Evolutionary conservation across 2,797 vertebrate species (phyloP).

Genomic region (Acridotheres tristis): DNA sequence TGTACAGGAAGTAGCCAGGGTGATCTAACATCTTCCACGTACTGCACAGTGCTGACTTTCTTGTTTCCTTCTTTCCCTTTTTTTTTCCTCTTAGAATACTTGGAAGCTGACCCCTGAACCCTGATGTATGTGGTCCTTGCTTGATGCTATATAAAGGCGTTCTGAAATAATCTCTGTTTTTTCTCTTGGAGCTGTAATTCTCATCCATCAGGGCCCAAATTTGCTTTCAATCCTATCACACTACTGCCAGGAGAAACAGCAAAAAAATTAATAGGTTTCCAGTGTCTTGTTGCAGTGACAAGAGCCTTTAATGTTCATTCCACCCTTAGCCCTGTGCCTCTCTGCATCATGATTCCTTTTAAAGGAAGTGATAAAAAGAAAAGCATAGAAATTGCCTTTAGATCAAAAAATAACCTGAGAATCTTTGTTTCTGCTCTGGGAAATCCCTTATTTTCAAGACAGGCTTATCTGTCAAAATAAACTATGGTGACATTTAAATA

Average conservation of each 20-base stretch:
- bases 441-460: slow-evolving; percentile 16
- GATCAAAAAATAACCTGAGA: slow-evolving; percentile 28
- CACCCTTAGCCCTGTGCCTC: background rate
- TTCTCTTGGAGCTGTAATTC: background rate
- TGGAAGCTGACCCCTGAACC: background rate
- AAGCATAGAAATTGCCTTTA: slow-evolving; percentile 19
- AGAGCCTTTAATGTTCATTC: slow-evolving; percentile 30
- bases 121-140: background rate
- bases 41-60: background rate
- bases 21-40: background rate
- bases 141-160: background rate
- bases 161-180: background rate
- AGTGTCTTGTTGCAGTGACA: background rate
- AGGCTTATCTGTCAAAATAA: slow-evolving; percentile 25
- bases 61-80: background rate
- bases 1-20: background rate
- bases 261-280: background rate
- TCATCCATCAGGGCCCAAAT: background rate
- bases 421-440: background rate
- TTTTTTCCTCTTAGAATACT: background rate
- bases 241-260: background rate
- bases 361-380: slow-evolving; percentile 18
- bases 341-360: slow-evolving; percentile 18
- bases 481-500: slow-evolving; percentile 20
- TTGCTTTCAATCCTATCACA: background rate